Conservation (phyloP, 2,797 vertebrate genomes). For the Triplophysa bombifrons region DNA sequence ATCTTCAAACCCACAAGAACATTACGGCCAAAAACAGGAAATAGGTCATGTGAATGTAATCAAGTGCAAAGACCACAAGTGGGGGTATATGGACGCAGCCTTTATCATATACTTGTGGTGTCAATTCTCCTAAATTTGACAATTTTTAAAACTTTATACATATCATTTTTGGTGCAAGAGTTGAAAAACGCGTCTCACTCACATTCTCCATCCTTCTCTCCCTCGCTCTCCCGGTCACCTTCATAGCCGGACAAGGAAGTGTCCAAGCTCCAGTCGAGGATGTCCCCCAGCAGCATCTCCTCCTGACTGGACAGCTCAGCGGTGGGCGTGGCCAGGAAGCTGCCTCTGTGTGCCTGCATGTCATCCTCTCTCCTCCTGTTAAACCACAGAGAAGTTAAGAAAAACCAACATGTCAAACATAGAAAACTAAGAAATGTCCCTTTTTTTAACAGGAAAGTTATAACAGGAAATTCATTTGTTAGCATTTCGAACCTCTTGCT, state of each 20-base stretch:
- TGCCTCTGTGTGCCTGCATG: slow-evolving; percentile 83
- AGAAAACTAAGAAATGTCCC: neutral
- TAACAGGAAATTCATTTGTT: too few species aligned
- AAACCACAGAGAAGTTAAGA: slow-evolving; percentile 11
- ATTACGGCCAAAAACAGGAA: too few species aligned
- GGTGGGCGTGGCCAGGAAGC: slow-evolving; percentile 91
- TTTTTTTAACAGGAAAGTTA: neutral
- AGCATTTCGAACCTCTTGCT: slow-evolving; percentile 81
- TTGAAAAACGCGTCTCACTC: slow-evolving; percentile 60
- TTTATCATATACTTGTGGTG: too few species aligned
- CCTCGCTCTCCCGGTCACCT: slow-evolving; percentile 90
- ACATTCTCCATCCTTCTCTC: slow-evolving; percentile 87
- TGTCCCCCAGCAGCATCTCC: slow-evolving; percentile 89
- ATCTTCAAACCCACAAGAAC: too few species aligned
- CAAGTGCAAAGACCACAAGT: too few species aligned
- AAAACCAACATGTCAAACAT: neutral
- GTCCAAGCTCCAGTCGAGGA: slow-evolving; percentile 95
- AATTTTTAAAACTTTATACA: too few species aligned
- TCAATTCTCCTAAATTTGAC: too few species aligned
- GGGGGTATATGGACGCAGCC: too few species aligned
- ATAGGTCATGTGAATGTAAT: too few species aligned
- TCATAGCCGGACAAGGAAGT: slow-evolving; percentile 91
- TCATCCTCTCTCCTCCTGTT: slow-evolving; percentile 86
- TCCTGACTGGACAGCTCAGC: slow-evolving; percentile 94
- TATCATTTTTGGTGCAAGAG: too few species aligned